Conservation (phyloP, 2,888 invertebrate species). For the Villa cingulata region DNA sequence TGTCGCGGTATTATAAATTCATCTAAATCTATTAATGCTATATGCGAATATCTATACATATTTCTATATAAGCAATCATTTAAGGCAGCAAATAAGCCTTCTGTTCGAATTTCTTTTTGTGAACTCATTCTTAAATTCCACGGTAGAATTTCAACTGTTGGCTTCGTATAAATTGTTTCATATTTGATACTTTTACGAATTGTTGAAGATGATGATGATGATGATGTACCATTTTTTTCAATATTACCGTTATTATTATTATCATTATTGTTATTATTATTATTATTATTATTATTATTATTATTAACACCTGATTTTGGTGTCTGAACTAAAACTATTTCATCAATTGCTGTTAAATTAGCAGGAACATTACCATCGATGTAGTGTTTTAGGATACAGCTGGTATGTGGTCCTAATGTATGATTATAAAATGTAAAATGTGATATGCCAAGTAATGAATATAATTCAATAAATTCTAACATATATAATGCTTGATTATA, state of each 20-base stretch:
- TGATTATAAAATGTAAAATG: constrained; percentile 89
- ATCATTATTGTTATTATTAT: constrained; percentile 3
- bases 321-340: constrained; percentile 14
- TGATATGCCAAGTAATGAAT: constrained; percentile 65
- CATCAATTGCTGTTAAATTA: constrained; percentile 27
- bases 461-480: constrained; percentile 79
- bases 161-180: constrained; percentile 23
- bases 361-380: constrained; percentile 30
- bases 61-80: constrained; percentile 88
- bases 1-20: constrained; percentile 75
- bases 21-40: constrained; percentile 76
- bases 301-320: constrained; percentile 5
- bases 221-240: background rate
- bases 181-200: constrained; percentile 12
- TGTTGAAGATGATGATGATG: background rate
- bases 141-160: constrained; percentile 33
- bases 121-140: constrained; percentile 73
- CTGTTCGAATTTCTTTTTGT: constrained; percentile 82
- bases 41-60: constrained; percentile 70
- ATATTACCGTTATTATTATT: constrained; percentile 8
- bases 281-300: constrained; percentile 5
- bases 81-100: constrained; percentile 81
- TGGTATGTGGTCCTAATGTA: constrained; percentile 64
- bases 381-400: constrained; percentile 59
- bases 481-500: constrained; percentile 75